These are phyloP conservation scores for Lynx canadensis DNA, from an alignment of 2,113 vertebrate species.

Conservation along the genomic window DNA sequence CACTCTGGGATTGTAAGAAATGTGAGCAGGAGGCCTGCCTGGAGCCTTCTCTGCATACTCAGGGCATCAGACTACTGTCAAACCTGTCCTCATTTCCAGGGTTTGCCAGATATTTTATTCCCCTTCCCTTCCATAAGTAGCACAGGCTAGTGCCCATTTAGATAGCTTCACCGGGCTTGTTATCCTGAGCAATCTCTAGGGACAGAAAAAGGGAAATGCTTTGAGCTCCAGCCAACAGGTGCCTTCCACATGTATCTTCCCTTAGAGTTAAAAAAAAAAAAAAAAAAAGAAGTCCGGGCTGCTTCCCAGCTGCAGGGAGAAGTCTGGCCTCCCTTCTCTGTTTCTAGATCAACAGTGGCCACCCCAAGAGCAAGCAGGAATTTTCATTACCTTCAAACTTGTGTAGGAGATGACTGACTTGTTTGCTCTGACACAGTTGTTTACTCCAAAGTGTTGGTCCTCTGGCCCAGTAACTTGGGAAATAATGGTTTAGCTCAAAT, in stretches of 20 bases:
- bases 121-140: neutral
- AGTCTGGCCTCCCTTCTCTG: neutral
- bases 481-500: neutral
- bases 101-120: neutral
- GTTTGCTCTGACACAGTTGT: neutral
- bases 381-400: neutral
- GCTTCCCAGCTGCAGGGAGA: neutral
- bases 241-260: neutral
- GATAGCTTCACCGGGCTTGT: neutral
- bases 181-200: conserved; percentile 48
- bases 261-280: neutral
- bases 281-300: neutral
- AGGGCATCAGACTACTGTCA: neutral
- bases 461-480: neutral
- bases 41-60: neutral
- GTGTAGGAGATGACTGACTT: neutral
- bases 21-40: neutral
- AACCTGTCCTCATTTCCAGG: neutral
- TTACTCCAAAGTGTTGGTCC: neutral
- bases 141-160: neutral
- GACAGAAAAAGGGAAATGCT: conserved; percentile 55
- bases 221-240: conserved; percentile 20
- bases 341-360: neutral
- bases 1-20: neutral
- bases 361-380: neutral